Evolutionary conservation across 1,140 invertebrate species (phyloP), one percentile per base, ranked within the genome.

Genomic region (Microplitis demolitor): DNA sequence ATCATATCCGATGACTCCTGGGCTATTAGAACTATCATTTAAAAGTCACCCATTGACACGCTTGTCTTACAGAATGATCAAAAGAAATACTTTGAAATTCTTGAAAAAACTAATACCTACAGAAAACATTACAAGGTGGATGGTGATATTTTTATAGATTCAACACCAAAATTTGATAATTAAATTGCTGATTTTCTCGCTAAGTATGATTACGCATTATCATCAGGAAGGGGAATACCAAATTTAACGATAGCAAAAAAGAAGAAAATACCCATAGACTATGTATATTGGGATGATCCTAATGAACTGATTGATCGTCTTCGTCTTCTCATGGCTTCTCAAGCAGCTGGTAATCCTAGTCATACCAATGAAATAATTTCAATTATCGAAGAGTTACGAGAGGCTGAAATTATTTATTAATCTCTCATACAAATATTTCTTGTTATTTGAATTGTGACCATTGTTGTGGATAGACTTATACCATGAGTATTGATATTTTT

Each of bases 401-500:
- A 67, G 24, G 66, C 66, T 53, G 66, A 33, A 67, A 35, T 67
- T 34, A 67, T 67, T 13, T 54, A 67, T 67, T 67, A 67, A 67
- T 16, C 62, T 11, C 4, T 6, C 58, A 11, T 37, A 11, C 37
- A 6, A 56, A 64, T 11, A 13, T 14, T 54, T 45, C 24, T 0
- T 24, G 24, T 24, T 24, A 24, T 54, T 53, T 34, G 13, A 31
- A 34, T n/a, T 31, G 4, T 35, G n/a, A 37, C 24, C 1, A 33
- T 53, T 31, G 4, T 53, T 53, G 50, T 1, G 33, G 16, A 64
- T 6, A 53, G n/a, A 53, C 24, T 24, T 24, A 24, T 24, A 66
- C 6, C n/a, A 72, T 72, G 53, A 72, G 63, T 56, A 54, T 72
- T 24, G 74, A 76, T 35, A 66, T 73, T 50, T 76, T 76, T 45